Conservation (phyloP, 1,140 invertebrate species). For the Ridgeia piscesae region DNA sequence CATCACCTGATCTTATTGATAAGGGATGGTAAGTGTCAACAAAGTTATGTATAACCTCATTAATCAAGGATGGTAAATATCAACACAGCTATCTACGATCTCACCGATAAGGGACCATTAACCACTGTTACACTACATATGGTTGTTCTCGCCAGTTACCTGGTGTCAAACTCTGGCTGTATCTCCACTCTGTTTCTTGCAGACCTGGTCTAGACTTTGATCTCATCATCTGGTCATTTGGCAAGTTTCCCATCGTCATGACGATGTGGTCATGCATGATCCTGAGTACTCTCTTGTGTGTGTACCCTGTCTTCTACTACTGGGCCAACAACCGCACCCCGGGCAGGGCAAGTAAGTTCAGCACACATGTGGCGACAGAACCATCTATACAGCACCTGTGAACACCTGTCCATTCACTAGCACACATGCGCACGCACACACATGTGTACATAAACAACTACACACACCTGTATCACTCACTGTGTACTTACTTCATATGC, state of each 20-base stretch:
- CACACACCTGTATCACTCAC: background rate
- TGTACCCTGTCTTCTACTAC: constrained; percentile 62
- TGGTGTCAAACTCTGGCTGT: background rate
- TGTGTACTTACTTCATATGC: background rate
- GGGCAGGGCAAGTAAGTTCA: constrained; percentile 6
- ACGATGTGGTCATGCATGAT: constrained; percentile 65
- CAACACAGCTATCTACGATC: background rate
- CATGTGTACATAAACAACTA: background rate
- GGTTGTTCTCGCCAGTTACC: background rate
- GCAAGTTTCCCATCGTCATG: constrained; percentile 62
- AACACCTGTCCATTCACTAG: background rate
- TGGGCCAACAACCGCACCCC: constrained; percentile 56
- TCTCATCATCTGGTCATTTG: constrained; percentile 63
- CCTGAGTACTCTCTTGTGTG: constrained; percentile 55
- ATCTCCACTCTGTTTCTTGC: constrained; percentile 36
- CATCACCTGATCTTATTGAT: background rate
- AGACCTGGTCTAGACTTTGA: constrained; percentile 63
- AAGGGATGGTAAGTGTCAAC: constrained; percentile 62
- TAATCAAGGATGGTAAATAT: background rate
- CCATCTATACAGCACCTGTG: background rate
- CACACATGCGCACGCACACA: constrained; percentile 4
- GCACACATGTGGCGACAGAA: background rate
- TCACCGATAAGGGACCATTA: constrained; percentile 51
- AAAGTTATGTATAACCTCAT: constrained; percentile 62
- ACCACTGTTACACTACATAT: constrained; percentile 48